Evolutionary conservation across 2,113 vertebrate genomes (phyloP), one percentile per base, ranked within the genome.

Genomic region (Crotalus helleri): DNA sequence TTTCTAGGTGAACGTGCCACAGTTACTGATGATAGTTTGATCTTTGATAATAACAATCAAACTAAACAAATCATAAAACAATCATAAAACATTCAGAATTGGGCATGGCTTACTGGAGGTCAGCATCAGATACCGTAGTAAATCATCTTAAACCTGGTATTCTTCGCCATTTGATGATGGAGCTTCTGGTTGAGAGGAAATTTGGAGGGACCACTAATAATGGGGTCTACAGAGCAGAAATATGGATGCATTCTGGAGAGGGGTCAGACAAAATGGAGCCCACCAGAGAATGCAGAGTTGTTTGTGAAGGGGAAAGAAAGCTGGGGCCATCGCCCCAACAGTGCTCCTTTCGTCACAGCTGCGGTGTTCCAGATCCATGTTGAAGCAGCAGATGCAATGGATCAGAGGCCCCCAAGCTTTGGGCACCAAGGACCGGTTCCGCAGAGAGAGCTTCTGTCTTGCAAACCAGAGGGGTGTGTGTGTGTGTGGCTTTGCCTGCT

Each of bases 271-370:
- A n/a, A 69, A 15, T n/a, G 61, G 12, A 69, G 29, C 11, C 61
- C 4, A n/a, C 26, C n/a, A n/a, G 64, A n/a, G 11, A 69, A 15
- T 13, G 11, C 11, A 29, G 4, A 11, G 59, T 3, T 61, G 26
- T 29, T 12, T 26, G 9, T 0, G 8, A 3, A 29, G 3, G 61
- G 29, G 64, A 29, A 64, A 29, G 29, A 5, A 69, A n/a, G 29
- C 64, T 0, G 3, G 29, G 61, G 26, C 29, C 29, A n/a, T n/a
- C 61, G n/a, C 11, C 61, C 29, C 26, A 29, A 12, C 61, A 3
- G 61, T 0, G 29, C 1, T 15, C 4, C 29, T 15, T n/a, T n/a
- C 64, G 5, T n/a, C 5, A 1, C 0, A 5, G 5, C 13, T 15
- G 64, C 29, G 17, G 13, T 2, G 12, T 33, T 69, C 64, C 64